Base-by-base conservation (phyloP, 2,113 vertebrate species). In the Platichthys stellatus region DNA sequence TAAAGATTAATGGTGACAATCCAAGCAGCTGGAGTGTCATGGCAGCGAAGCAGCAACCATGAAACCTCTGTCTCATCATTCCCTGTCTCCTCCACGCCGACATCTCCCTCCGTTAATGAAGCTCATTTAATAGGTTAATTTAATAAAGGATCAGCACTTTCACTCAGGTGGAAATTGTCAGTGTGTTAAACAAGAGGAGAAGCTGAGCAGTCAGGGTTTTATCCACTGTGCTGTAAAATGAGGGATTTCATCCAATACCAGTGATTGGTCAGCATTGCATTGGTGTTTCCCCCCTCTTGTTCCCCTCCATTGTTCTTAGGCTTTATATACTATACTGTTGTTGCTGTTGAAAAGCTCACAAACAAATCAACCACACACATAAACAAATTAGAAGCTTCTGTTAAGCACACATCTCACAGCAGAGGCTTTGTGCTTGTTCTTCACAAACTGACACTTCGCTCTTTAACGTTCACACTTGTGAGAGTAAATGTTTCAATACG, bases 61-160 rank as follows among this genome's bases (percentile, higher is more conserved):
- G 54, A 10, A 57, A 49, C 14, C 43, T 43, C 24, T 61, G 23
- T 31, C 1, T 23, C 60, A 24, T 40, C 15, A 24, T 54, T 38
- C 18, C 47, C 14, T 18, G 47, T 51, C 47, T 51, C 18, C 47
- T 51, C 40, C 40, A 43, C 12, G 40, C 40, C 0, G 12, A 43
- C 40, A 38, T 67, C 49, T 79, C 21, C 63, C 43, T 83, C 58
- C 72, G 65, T 86, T 84, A 88, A 89, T 72, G 69, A 84, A 81
- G 74, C 81, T 59, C 61, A 68, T 86, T 86, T 85, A 82, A 88
- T 68, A 76, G 88, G 74, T 86, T 83, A 70, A 88, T 86, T 86
- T 84, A 85, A 84, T 88, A 79, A 85, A 82, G 67, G 74, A 71
- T 88, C 83, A 87, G 85, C 81, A 78, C 88, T 89, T 87, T 82